Conservation (phyloP, 2,113 vertebrate species). For the Manacus vitellinus region DNA sequence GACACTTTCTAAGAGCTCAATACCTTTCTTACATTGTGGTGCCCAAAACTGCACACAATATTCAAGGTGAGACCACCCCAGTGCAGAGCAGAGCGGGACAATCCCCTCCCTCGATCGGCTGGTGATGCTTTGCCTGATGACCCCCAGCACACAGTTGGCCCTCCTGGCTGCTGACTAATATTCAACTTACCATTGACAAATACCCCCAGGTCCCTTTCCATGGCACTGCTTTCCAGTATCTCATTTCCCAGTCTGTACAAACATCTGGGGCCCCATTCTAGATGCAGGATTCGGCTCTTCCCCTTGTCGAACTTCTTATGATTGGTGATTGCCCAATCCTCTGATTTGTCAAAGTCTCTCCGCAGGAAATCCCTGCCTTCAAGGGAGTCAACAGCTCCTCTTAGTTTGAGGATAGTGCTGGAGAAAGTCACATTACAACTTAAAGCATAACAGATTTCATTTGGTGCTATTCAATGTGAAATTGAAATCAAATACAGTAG, state of each 20-base stretch:
- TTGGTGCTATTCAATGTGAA: constrained; percentile 34
- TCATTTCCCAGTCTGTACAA: not conserved
- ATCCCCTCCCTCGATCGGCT: not conserved
- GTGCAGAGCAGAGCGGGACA: not conserved
- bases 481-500: constrained; percentile 72
- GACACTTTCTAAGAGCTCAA: not conserved
- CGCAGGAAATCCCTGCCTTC: not conserved
- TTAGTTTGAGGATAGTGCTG: not conserved
- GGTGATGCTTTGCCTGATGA: not conserved
- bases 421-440: constrained; percentile 25
- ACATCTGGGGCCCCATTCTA: not conserved
- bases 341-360: not conserved
- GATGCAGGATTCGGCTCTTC: not conserved
- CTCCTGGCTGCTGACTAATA: not conserved
- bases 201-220: not conserved
- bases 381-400: not conserved
- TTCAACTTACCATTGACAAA: not conserved
- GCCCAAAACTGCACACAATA: not conserved
- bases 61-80: not conserved
- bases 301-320: not conserved
- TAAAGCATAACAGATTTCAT: constrained; percentile 58
- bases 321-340: not conserved
- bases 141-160: not conserved
- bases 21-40: not conserved
- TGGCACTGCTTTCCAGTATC: not conserved